phyloP scores from a whole-genome alignment of 1,140 invertebrate genomes.

The Drosophila nannoptera region DNA sequence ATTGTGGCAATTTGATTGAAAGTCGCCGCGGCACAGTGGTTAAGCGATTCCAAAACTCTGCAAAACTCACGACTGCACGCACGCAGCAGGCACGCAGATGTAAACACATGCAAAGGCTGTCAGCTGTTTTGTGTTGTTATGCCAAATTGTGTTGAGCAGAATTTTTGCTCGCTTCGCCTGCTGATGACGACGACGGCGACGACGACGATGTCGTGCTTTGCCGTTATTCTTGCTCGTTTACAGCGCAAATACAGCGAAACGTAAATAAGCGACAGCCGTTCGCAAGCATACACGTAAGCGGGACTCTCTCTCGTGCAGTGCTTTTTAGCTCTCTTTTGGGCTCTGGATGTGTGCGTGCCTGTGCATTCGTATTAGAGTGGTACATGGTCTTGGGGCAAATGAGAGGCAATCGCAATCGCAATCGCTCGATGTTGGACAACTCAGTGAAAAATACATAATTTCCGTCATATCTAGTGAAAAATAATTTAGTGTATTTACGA shows the following conservation, averaged over 20 bases:
- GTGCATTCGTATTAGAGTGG: conserved; percentile 1
- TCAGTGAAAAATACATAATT: conserved; percentile 21
- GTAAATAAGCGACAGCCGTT: conserved; percentile 37
- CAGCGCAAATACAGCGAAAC: conserved; percentile 25
- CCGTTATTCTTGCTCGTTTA: conserved; percentile 4
- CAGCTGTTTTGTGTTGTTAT: conserved; percentile 71
- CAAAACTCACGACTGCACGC: conserved; percentile 12
- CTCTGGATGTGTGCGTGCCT: neutral
- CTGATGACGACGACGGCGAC: conserved; percentile 14
- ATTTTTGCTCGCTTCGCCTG: conserved; percentile 26
- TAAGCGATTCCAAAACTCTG: neutral
- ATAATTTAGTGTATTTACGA: conserved; percentile 41
- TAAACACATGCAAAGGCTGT: conserved; percentile 29
- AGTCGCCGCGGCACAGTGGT: conserved; percentile 9
- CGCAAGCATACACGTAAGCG: neutral
- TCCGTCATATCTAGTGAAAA: conserved; percentile 24
- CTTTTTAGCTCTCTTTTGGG: conserved; percentile 6
- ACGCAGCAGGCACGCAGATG: conserved; percentile 5
- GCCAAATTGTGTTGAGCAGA: conserved; percentile 43
- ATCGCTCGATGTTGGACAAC: conserved; percentile 17
- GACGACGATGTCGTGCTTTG: neutral
- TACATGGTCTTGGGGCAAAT: conserved; percentile 4
- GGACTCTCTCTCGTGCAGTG: neutral
- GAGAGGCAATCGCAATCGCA: conserved; percentile 11
- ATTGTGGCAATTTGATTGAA: conserved; percentile 26